phyloP scores from a whole-genome alignment of 1,140 invertebrate species.

The Drosophila equinoxialis region DNA sequence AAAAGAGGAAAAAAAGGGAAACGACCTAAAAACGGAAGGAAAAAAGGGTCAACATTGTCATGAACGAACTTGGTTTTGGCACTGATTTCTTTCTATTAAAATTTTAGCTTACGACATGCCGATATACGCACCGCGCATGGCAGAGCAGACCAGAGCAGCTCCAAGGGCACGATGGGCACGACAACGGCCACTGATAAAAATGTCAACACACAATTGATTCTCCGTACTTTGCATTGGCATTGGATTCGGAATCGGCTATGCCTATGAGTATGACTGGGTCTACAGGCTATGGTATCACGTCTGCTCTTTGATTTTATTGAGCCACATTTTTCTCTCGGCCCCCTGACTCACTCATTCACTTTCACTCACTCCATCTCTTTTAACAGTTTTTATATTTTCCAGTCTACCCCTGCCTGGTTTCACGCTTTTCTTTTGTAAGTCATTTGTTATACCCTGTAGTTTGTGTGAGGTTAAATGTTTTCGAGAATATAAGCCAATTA shows the following conservation, averaged over 20 bases:
- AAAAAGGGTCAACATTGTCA: constrained; percentile 71
- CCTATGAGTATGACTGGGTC: constrained; percentile 29
- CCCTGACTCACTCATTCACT: constrained; percentile 33
- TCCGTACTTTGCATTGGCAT: constrained; percentile 56
- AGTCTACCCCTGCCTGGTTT: constrained; percentile 38
- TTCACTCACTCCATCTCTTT: constrained; percentile 25
- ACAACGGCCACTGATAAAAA: constrained; percentile 68
- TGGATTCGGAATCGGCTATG: constrained; percentile 27
- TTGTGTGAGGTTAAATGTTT: not conserved
- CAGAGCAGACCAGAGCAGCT: constrained; percentile 5
- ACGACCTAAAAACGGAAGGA: constrained; percentile 16
- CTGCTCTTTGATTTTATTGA: constrained; percentile 80
- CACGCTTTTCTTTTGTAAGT: constrained; percentile 45
- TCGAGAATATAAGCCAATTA: not conserved
- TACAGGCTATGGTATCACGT: constrained; percentile 59
- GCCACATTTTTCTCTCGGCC: constrained; percentile 61
- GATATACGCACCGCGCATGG: constrained; percentile 41
- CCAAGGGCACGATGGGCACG: not conserved
- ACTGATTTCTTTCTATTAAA: constrained; percentile 70
- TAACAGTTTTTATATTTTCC: constrained; percentile 47
- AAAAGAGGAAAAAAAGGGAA: constrained; percentile 45
- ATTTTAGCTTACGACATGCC: constrained; percentile 69
- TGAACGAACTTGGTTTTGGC: constrained; percentile 34
- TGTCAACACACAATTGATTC: constrained; percentile 82
- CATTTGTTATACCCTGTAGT: constrained; percentile 3